Evolutionary conservation across 2,797 vertebrate genomes (phyloP), one percentile per base, ranked within the genome.

Genomic region (Coccyzus lansbergi): DNA sequence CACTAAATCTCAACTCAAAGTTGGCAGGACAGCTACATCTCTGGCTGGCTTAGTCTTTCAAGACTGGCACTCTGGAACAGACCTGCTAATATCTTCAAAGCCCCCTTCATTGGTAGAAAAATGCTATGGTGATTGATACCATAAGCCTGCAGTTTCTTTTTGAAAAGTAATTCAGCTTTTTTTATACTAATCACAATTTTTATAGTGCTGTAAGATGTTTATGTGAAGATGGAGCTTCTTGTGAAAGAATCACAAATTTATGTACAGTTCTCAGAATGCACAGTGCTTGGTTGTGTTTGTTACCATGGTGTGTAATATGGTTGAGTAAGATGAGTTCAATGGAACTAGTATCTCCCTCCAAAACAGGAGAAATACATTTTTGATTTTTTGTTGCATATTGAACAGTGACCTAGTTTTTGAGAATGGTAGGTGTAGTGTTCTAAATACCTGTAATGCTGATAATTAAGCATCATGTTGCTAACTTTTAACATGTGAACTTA

Each of bases 1-100:
- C 98, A 98, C 98, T 98, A 98, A 96, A 95, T 91, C 42, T 44
- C 38, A 38, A 79, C 55, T 22, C 71, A 83, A 98, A 98, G 98
- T 91, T 98, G 98, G 97, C 95, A 96, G 97, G 98, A 98, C 97
- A 98, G 97, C 98, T 98, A 97, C 95, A 69, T 94, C 96, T 97
- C 83, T 96, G 94, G 79, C 94, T 96, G 90, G 77, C 85, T 34
- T 95, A 95, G 88, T 94, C 95, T 98, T 98, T 96, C 96, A 98
- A 98, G 98, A 97, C 91, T 97, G 94, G 95, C 82, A 93, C 96
- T 97, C 94, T 96, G 97, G 97, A 98, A 98, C 95, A 97, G 97
- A 97, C 97, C 96, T 96, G 86, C 92, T 97, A 95, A 94, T 96
- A 95, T 93, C 86, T 74, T 90, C 33, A 95, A 77, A 89, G 62